Evolutionary conservation across 2,797 vertebrate genomes (phyloP).

Genomic region (Takifugu rubripes): DNA sequence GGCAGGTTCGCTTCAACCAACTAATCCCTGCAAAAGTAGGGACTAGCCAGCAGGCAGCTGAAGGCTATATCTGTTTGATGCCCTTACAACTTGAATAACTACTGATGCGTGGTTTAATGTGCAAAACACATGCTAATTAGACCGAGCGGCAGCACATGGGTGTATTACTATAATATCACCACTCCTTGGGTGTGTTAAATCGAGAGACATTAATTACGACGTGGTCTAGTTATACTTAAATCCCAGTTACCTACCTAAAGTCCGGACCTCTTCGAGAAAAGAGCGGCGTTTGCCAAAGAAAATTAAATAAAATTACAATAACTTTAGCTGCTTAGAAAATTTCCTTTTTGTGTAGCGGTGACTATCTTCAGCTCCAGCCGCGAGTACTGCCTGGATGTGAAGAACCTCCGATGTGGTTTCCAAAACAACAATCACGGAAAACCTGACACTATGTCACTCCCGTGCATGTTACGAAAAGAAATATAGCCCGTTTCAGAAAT

Average conservation of each 20-base stretch:
- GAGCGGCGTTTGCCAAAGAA: slow-evolving; percentile 66
- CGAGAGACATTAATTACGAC: slow-evolving; percentile 41
- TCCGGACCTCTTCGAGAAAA: slow-evolving; percentile 78
- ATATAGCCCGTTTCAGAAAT: slow-evolving; percentile 68
- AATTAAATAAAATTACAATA: slow-evolving; percentile 50
- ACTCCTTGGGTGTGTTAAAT: slow-evolving; percentile 20
- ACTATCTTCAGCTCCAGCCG: slow-evolving; percentile 64
- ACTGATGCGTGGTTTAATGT: neutral
- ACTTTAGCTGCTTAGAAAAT: slow-evolving; percentile 42
- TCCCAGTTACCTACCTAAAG: slow-evolving; percentile 79
- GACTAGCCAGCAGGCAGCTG: slow-evolving; percentile 50
- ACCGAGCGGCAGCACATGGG: too few relatives aligned
- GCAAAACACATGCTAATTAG: too few relatives aligned
- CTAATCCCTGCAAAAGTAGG: slow-evolving; percentile 45
- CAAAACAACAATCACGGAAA: slow-evolving; percentile 70
- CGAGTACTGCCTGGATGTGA: slow-evolving; percentile 62
- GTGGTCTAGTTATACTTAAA: slow-evolving; percentile 52
- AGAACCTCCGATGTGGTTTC: slow-evolving; percentile 67
- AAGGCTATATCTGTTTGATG: slow-evolving; percentile 38
- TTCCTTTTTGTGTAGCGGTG: slow-evolving; percentile 64
- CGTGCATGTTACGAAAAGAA: slow-evolving; percentile 77
- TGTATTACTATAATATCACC: too few relatives aligned
- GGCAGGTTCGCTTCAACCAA: slow-evolving; percentile 41
- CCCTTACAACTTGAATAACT: slow-evolving; percentile 38
- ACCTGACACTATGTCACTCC: slow-evolving; percentile 61